Base-by-base conservation (phyloP, 1,140 invertebrate genomes). In the Bombus confusus region DNA sequence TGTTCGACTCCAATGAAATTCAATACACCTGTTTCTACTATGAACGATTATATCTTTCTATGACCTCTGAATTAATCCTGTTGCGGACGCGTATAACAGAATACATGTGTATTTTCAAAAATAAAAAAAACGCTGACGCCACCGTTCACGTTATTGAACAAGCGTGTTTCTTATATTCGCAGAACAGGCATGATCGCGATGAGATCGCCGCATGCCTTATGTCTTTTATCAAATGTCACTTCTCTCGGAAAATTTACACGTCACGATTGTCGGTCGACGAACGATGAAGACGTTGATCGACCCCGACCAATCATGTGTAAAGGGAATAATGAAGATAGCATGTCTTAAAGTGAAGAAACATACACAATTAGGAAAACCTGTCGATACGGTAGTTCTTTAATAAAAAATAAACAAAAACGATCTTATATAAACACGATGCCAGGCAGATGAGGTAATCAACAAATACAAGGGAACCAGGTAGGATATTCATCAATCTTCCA, bases 321-420 rank as follows among this genome's bases (percentile, higher is more conserved):
- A 83, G 8, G n/a, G 37, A 39, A 39, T 34, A 68, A 39, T 52
- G 9, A 83, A 68, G 28, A n/a, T 1, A 10, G 3, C 31, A n/a
- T 68, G 43, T 4, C 31, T 52, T 79, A 43, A 57, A 74, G 13
- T 76, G 73, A 76, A 81, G 41, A 43, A 66, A 74, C n/a, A 52
- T 81, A 74, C 66, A 66, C 41, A 74, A 31, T 59, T 31, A 57
- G n/a, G n/a, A 78, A 66, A 41, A 69, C 66, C 47, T 81, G 31
- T 86, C 78, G 59, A 39, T 81, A 86, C 69, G 28, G 22, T 68
- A 59, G 76, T 84, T 83, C 64, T 88, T 91, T 90, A 88, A 91
- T 88, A 75, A 90, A 86, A 78, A 85, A 80, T 80, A 91, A 90
- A 80, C 76, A 80, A 85, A 52, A 87, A 78, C 52, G 71, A 83